These are phyloP conservation scores for Typhlomys cinereus DNA, from an alignment of 2,113 vertebrate genomes.

Conservation along the genomic window DNA sequence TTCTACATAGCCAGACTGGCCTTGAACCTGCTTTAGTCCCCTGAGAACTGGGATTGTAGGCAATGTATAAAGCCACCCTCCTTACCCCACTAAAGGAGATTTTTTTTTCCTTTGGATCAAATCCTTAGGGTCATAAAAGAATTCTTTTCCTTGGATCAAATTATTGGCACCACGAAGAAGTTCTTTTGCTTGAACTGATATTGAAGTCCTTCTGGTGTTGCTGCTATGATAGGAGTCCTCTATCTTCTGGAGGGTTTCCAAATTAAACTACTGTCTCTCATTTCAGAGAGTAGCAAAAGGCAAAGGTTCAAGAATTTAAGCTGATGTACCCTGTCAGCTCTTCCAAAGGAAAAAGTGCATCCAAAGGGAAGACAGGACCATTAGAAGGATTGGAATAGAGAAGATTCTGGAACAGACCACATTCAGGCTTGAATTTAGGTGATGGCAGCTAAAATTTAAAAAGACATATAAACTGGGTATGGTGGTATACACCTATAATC, in stretches of 20 bases:
- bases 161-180: not conserved
- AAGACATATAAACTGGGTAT: not conserved
- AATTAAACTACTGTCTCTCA: not conserved
- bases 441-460: not conserved
- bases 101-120: conserved; percentile 36
- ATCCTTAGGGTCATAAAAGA: not conserved
- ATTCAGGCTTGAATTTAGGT: conserved; percentile 17
- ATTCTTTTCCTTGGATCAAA: conserved; percentile 32
- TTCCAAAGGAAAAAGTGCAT: not conserved
- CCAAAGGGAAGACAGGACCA: not conserved
- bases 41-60: not conserved
- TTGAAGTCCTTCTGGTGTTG: not conserved
- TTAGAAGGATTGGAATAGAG: not conserved
- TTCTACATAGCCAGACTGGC: not conserved
- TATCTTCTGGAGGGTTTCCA: conserved; percentile 16
- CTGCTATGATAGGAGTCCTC: not conserved
- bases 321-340: not conserved
- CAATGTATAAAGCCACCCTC: not conserved
- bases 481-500: not conserved
- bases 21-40: not conserved
- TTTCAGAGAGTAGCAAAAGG: not conserved
- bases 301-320: not conserved
- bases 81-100: not conserved
- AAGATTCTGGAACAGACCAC: not conserved
- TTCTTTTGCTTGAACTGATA: conserved; percentile 20